Base-by-base conservation (phyloP, 2,113 vertebrate species). In the Cololabis saira region DNA sequence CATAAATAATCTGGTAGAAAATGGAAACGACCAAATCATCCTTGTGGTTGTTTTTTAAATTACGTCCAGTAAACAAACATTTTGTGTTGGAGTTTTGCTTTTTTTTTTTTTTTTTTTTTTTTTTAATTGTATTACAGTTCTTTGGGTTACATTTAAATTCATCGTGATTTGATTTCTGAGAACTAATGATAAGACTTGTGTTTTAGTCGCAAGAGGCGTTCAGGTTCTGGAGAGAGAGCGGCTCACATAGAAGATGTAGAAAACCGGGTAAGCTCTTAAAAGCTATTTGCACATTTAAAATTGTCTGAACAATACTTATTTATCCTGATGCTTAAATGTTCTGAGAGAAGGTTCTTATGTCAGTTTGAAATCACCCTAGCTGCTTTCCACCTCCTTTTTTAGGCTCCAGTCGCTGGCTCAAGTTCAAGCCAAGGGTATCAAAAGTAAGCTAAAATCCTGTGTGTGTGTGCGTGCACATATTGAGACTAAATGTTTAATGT, bases 151-250 rank as follows among this genome's bases (percentile, higher is more conserved):
- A 27, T 27, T 37, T 1, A 37, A 37, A 1, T 14, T 3, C 22
- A 21, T 40, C 19, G 18, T 54, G 18, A 10, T 12, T 17, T 37
- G 33, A 37, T 27, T 50, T 56, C 41, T 22, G 2, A 63, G 6
- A 44, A 50, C 8, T 69, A n/a, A 83, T 30, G 0, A 18, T 30
- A 4, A 6, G 2, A 1, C 9, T 66, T 40, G 37, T 15, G 60
- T 77, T 81, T 44, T 66, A 98, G 95, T 69, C 94, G 96, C 6
- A 99, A 99, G 87, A 93, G 97, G 54, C 93, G 94, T 48, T 98
- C 97, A 1, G 86, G 83, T 0, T 94, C 95, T 0, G 91, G 81
- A 50, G 80, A 80, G 8, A 18, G 82, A 5, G 78, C 87, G 0
- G 54, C 70, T 22, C 89, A 91, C 91, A 16, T 90, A 80, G 95